Evolutionary conservation across 2,797 vertebrate species (phyloP).

Genomic region (Premnoplex brunnescens): DNA sequence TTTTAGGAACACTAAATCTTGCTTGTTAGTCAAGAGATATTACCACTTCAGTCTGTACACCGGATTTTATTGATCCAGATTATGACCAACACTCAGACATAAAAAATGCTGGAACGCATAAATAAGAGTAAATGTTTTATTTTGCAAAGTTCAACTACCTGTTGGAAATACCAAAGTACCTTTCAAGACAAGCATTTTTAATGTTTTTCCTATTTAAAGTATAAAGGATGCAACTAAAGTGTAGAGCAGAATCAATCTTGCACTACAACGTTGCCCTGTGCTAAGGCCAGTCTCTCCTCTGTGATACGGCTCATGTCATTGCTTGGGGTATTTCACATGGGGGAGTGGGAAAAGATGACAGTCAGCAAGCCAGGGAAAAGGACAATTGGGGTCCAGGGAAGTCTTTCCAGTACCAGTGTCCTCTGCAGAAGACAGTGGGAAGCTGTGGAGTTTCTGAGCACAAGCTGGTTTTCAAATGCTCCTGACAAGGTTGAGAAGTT

Average conservation of each 20-base stretch:
- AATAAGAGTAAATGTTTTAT: not conserved
- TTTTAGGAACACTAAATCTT: not conserved
- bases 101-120: not conserved
- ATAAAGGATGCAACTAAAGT: not conserved
- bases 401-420: not conserved
- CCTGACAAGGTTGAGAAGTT: not conserved
- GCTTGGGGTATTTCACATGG: fast-evolving
- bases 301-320: not conserved
- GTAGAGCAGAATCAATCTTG: not conserved
- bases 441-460: not conserved
- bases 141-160: not conserved
- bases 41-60: not conserved
- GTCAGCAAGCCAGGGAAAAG: not conserved
- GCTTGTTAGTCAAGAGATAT: not conserved
- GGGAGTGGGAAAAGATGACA: not conserved
- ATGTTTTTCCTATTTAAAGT: not conserved
- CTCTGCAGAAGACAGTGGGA: not conserved
- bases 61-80: not conserved
- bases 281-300: not conserved
- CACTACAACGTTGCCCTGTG: fast-evolving
- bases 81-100: not conserved
- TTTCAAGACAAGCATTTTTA: not conserved
- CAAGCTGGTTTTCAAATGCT: not conserved
- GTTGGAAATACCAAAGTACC: not conserved
- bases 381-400: not conserved